Evolutionary conservation across 2,888 invertebrate species (phyloP), one percentile per base, ranked within the genome.

Genomic region (Drosophila formosana): DNA sequence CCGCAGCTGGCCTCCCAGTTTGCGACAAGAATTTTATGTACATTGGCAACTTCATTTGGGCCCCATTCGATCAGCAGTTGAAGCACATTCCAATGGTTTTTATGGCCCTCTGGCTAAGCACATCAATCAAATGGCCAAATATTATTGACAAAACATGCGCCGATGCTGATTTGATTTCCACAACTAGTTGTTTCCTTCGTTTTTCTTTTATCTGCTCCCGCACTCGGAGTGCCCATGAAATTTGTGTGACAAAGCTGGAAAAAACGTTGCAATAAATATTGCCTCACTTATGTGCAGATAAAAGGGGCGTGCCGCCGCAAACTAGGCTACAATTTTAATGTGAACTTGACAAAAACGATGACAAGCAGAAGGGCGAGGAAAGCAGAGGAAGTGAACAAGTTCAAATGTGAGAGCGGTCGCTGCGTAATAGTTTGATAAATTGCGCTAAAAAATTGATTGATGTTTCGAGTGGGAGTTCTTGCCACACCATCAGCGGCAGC

Each of bases 381-480:
- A 30, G 4, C 6, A 49, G 58, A 28, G 26, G 45, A 3, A 18
- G 18, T 18, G 18, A 18, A 18, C 18, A 18, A 51, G 9, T 4
- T 4, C 28, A 28, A 32, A 39, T 58, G 66, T 47, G 32, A 65
- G 53, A 66, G 32, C 23, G 30, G 46, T 50, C 30, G 39, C 69
- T 64, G 37, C 51, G 84, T 75, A 86, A 83, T 83, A 83, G 83
- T 87, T 80, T 89, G 89, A 87, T 89, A 89, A 80, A 89, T 89
- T 85, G 79, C 62, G 61, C 63, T 62, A 75, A 80, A 82, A 87
- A 87, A 76, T 87, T 89, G 89, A 89, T 89, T 89, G 88, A 89
- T 88, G 83, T 57, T 28, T 34, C 41, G 26, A 37, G 28, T 60
- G 11, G 52, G 30, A 60, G 53, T 23, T 37, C 53, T 58, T 32